Base-by-base conservation (phyloP, 2,797 vertebrate genomes). In the Enteromius fasciolatus region DNA sequence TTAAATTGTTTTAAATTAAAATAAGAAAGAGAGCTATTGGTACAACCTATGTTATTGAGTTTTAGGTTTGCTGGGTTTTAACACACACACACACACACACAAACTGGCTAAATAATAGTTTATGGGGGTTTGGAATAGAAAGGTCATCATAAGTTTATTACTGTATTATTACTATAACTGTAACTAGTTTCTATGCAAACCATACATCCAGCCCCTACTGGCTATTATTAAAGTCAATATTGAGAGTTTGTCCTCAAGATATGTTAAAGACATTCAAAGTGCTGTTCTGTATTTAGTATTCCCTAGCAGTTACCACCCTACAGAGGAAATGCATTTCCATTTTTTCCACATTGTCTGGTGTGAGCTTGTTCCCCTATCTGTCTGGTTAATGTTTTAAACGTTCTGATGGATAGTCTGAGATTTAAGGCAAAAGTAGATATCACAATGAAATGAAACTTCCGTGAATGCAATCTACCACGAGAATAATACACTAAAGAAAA, bases 401-500 rank as follows among this genome's bases (percentile, higher is more conserved):
- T 68, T 57, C 28, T 82, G 77, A 69, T 3, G 23, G 39, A 74
- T 73, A 66, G 28, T 36, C 57, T 18, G 10, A 73, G n/a, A 75
- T 79, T 78, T 44, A 61, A 83, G 50, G 31, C 73, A n/a, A 74
- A 78, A 78, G 67, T 46, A 63, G 33, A 59, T 20, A 76, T 72
- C 44, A 41, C 25, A 64, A 50, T 33, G 14, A 73, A 80, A 82
- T 80, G 83, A 82, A 85, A 77, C 33, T 18, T 39, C 46, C 10
- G 4, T 67, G 67, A 78, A 64, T 33, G 18, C n/a, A 17, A 68
- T 81, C 70, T 54, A 23, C 63, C n/a, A 74, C 10, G 28, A 82
- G 73, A 67, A 86, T 82, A 82, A 84, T 78, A 31, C 44, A 15
- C 70, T 44, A 28, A 84, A 82, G 73, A 83, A 84, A 80, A 87